These are phyloP conservation scores for Punctoribates punctum DNA, from an alignment of 2,888 invertebrate genomes.

Conservation along the genomic window DNA sequence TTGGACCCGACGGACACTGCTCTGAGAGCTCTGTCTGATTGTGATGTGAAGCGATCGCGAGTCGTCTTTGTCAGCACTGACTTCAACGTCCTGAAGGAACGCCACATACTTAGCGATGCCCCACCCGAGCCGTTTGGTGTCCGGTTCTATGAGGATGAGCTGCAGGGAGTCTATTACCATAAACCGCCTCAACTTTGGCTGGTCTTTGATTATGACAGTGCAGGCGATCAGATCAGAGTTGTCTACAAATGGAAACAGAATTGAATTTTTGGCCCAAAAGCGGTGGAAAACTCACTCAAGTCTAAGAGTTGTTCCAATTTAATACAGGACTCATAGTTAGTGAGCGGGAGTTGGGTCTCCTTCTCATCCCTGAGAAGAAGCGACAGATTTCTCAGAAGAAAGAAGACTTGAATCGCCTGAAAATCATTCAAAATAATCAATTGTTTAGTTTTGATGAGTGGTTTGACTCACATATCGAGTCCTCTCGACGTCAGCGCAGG, in stretches of 20 bases:
- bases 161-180: slow-evolving; percentile 92
- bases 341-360: slow-evolving; percentile 82
- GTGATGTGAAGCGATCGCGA: slow-evolving; percentile 87
- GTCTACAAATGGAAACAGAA: slow-evolving; percentile 61
- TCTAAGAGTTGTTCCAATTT: slow-evolving; percentile 91
- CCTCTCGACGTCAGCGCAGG: slow-evolving; percentile 83
- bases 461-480: slow-evolving; percentile 55
- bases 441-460: neutral
- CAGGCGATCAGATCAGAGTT: slow-evolving; percentile 97
- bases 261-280: slow-evolving; percentile 51
- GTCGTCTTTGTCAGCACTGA: slow-evolving; percentile 92
- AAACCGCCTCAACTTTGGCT: slow-evolving; percentile 72
- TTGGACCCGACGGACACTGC: slow-evolving; percentile 61
- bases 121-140: slow-evolving; percentile 89
- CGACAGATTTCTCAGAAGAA: slow-evolving; percentile 74
- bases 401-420: slow-evolving; percentile 83
- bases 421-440: slow-evolving; percentile 19
- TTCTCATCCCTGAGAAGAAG: slow-evolving; percentile 72
- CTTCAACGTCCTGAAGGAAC: slow-evolving; percentile 85
- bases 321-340: slow-evolving; percentile 80
- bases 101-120: slow-evolving; percentile 96
- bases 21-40: slow-evolving; percentile 61
- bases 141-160: slow-evolving; percentile 94
- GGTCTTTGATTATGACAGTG: slow-evolving; percentile 84
- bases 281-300: slow-evolving; percentile 66